These are phyloP conservation scores for Amniataba percoides DNA, from an alignment of 2,797 vertebrate species.

Conservation along the genomic window DNA sequence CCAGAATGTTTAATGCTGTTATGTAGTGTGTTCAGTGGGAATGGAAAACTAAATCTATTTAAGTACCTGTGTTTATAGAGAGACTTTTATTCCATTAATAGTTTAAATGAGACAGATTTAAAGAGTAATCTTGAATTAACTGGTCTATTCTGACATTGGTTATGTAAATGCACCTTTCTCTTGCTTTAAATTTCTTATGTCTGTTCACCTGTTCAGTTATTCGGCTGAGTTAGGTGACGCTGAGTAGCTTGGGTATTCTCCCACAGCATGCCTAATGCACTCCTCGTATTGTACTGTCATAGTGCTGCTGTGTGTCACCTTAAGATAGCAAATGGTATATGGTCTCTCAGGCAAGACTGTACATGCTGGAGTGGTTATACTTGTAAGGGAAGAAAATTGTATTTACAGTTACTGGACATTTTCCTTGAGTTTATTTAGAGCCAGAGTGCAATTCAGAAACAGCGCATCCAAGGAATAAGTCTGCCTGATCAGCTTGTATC, in stretches of 20 bases:
- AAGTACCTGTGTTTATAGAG: background rate
- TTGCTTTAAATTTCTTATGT: background rate
- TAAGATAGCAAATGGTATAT: background rate
- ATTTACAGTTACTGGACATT: background rate
- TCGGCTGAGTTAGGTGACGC: background rate
- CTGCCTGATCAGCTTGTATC: background rate
- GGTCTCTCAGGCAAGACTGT: background rate
- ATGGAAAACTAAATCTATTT: conserved; percentile 18
- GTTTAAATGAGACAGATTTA: background rate
- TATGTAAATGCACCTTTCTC: background rate
- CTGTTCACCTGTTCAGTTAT: background rate
- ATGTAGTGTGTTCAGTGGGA: conserved; percentile 12
- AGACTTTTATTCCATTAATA: background rate
- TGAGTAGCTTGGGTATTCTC: background rate
- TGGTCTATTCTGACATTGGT: background rate
- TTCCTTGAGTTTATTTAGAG: background rate
- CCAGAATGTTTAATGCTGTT: conserved; percentile 4
- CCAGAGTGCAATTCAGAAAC: background rate
- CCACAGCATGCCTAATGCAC: background rate
- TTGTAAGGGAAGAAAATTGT: background rate
- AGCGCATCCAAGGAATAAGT: background rate
- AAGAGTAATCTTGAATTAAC: background rate
- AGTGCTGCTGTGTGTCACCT: background rate
- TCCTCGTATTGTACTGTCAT: background rate
- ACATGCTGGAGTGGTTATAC: background rate